phyloP scores from a whole-genome alignment of 2,888 invertebrate species.

The Pristionchus mayeri region DNA sequence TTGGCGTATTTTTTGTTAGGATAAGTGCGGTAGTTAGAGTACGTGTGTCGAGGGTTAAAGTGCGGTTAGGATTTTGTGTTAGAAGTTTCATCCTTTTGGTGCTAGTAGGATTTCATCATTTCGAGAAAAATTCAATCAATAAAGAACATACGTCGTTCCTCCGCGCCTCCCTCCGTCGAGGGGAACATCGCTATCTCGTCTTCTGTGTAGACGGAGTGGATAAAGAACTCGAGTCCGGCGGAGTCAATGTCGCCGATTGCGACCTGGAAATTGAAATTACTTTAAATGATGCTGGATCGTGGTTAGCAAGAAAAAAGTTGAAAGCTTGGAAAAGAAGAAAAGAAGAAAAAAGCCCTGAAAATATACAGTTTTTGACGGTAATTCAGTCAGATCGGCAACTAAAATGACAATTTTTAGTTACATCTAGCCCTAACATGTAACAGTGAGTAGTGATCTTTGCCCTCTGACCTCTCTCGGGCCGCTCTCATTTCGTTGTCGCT shows the following conservation, averaged over 20 bases:
- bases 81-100: too few species aligned
- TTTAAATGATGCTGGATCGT: too few species aligned
- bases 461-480: slow-evolving; percentile 58
- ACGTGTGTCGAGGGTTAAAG: too few species aligned
- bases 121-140: background rate
- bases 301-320: too few species aligned
- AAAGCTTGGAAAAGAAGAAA: too few species aligned
- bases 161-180: slow-evolving; percentile 51
- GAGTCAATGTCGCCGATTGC: slow-evolving; percentile 74
- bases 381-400: background rate
- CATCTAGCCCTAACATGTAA: too few species aligned
- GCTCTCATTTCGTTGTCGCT: slow-evolving; percentile 51
- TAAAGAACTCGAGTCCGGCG: slow-evolving; percentile 71
- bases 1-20: too few species aligned
- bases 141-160: slow-evolving; percentile 57
- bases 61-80: too few species aligned
- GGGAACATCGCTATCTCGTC: slow-evolving; percentile 69
- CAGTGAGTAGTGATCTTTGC: too few species aligned
- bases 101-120: background rate
- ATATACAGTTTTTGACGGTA: background rate
- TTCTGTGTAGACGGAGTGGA: slow-evolving; percentile 73
- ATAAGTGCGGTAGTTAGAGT: too few species aligned
- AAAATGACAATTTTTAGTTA: background rate
- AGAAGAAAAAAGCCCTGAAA: too few species aligned
- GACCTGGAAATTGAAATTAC: slow-evolving; percentile 67